Conservation (phyloP, 2,888 invertebrate genomes). For the Bombyx huttoni region DNA sequence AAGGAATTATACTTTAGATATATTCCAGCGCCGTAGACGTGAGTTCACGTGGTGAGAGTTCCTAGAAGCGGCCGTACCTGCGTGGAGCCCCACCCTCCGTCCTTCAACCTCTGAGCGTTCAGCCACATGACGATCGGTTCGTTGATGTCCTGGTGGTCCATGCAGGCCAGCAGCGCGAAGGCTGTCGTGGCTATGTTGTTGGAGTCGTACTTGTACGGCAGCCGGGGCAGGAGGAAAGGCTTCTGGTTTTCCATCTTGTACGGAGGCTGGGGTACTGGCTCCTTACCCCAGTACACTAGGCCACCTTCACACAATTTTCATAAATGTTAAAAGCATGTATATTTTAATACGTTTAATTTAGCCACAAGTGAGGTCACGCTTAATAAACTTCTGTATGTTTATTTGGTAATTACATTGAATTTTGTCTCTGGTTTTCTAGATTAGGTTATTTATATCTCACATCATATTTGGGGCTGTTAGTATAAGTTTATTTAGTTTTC, state of each 20-base stretch:
- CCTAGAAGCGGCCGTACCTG: conserved; percentile 53
- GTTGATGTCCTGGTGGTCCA: conserved; percentile 86
- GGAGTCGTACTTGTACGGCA: conserved; percentile 90
- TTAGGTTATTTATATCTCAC: no score
- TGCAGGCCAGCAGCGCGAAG: conserved; percentile 91
- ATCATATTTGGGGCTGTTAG: no score
- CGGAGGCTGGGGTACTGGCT: conserved; percentile 84
- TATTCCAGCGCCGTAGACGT: no score
- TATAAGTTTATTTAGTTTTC: no score
- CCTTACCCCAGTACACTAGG: conserved; percentile 88
- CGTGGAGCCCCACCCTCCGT: conserved; percentile 91
- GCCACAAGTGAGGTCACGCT: no score
- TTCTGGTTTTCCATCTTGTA: conserved; percentile 92
- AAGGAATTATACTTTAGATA: no score
- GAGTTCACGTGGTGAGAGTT: neutral
- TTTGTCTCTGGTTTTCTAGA: no score
- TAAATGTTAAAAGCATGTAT: no score
- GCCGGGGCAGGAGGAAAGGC: conserved; percentile 88
- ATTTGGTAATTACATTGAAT: no score
- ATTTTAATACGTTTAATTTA: no score
- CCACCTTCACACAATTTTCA: conserved; percentile 67
- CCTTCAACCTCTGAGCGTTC: conserved; percentile 87
- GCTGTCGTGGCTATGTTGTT: conserved; percentile 95
- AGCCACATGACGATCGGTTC: conserved; percentile 93
- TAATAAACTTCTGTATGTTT: no score